phyloP scores from a whole-genome alignment of 2,113 vertebrate genomes.

The Odocoileus hemionus region DNA sequence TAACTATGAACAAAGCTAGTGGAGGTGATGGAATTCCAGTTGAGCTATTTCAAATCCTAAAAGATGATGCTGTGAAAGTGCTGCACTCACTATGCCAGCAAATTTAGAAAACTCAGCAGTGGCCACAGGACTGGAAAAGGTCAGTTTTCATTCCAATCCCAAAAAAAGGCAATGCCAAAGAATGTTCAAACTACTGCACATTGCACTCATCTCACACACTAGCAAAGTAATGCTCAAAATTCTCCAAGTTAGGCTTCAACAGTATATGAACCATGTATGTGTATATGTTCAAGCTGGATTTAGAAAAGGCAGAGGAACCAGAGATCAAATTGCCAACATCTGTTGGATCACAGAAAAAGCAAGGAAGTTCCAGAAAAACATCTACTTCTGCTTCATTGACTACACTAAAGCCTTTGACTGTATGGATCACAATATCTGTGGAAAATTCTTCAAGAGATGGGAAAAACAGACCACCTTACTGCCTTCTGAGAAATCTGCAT shows the following conservation, averaged over 20 bases:
- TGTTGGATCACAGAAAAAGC: background rate
- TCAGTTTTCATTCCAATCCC: background rate
- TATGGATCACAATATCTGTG: background rate
- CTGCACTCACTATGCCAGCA: background rate
- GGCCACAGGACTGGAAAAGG: background rate
- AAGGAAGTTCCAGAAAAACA: background rate
- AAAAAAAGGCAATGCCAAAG: background rate
- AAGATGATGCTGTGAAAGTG: background rate
- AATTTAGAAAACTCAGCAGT: background rate
- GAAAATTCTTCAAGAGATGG: background rate
- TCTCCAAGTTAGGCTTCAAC: background rate
- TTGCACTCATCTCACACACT: background rate
- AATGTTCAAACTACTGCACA: background rate
- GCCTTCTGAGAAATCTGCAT: background rate
- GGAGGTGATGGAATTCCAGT: background rate
- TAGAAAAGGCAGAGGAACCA: background rate
- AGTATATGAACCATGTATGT: background rate
- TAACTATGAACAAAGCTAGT: background rate
- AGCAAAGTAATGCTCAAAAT: background rate
- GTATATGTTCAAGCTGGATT: background rate
- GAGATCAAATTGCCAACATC: background rate
- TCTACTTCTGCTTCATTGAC: background rate
- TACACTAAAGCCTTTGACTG: background rate
- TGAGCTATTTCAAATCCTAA: background rate
- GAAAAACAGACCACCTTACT: background rate